Conservation (phyloP, 2,113 vertebrate genomes). For the Grantiella picta region DNA sequence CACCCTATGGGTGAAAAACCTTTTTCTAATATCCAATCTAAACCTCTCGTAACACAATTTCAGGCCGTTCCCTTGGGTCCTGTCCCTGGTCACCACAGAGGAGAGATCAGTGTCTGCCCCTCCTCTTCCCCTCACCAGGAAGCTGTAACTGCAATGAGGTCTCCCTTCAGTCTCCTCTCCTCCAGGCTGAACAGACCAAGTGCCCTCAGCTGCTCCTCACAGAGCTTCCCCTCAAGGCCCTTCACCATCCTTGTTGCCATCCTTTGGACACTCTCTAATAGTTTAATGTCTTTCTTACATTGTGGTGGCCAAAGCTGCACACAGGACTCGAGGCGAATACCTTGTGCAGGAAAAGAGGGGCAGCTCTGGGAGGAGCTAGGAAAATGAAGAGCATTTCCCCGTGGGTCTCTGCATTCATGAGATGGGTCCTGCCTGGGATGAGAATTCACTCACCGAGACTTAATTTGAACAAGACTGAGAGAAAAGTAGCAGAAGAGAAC, state of each 20-base stretch:
- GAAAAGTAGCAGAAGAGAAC: background rate
- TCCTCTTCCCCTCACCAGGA: background rate
- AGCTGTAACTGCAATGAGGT: background rate
- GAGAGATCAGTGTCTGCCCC: background rate
- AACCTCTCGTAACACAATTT: background rate
- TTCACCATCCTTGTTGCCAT: background rate
- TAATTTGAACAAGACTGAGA: background rate
- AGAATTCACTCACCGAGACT: background rate
- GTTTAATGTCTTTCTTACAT: background rate
- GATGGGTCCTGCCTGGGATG: background rate
- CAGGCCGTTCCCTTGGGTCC: background rate
- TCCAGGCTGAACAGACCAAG: background rate
- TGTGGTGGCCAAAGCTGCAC: background rate
- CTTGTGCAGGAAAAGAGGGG: background rate
- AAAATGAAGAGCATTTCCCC: background rate
- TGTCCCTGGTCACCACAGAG: background rate
- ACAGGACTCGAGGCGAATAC: accelerated
- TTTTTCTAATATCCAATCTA: too few relatives aligned
- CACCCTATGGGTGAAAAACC: background rate
- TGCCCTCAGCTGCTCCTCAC: background rate
- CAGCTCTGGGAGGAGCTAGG: background rate
- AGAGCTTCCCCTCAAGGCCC: background rate
- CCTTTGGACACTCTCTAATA: background rate
- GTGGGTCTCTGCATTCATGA: background rate
- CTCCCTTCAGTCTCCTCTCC: background rate